phyloP scores from a whole-genome alignment of 2,888 invertebrate species.

The Hypolimnas misippus region DNA sequence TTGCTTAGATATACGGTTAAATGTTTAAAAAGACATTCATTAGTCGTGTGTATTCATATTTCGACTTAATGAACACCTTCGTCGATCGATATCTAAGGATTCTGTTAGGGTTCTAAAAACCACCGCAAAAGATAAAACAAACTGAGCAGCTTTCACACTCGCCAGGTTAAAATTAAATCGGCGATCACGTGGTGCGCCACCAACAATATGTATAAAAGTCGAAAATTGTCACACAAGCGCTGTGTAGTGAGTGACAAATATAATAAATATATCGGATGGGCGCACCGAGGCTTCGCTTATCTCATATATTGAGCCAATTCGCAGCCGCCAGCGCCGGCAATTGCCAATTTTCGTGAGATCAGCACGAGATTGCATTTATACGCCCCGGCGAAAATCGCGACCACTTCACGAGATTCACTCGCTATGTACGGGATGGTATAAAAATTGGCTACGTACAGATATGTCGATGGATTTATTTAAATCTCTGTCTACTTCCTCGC shows the following conservation, averaged over 20 bases:
- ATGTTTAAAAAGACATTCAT: too few relatives aligned
- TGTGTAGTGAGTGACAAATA: slow-evolving; percentile 32
- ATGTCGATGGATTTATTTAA: slow-evolving; percentile 2
- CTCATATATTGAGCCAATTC: slow-evolving; percentile 45
- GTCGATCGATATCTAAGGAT: background rate
- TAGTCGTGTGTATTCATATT: too few relatives aligned
- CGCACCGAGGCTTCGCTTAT: slow-evolving; percentile 33
- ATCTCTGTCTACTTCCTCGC: background rate
- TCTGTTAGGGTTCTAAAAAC: background rate
- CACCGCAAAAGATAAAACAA: background rate
- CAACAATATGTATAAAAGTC: slow-evolving; percentile 13
- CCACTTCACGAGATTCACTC: slow-evolving; percentile 25
- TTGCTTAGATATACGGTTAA: too few relatives aligned
- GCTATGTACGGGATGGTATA: slow-evolving; percentile 27
- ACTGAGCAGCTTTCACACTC: background rate
- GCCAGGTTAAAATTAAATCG: background rate
- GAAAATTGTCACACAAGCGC: slow-evolving; percentile 25
- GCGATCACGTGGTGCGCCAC: background rate
- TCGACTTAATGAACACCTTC: too few relatives aligned
- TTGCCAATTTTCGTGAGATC: slow-evolving; percentile 64
- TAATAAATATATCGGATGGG: slow-evolving; percentile 38
- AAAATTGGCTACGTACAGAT: slow-evolving; percentile 9
- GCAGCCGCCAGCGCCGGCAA: slow-evolving; percentile 51
- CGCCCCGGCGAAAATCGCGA: slow-evolving; percentile 27
- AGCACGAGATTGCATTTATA: slow-evolving; percentile 40